Base-by-base conservation (phyloP, 2,888 invertebrate genomes). In the Drosophila kambysellisi region DNA sequence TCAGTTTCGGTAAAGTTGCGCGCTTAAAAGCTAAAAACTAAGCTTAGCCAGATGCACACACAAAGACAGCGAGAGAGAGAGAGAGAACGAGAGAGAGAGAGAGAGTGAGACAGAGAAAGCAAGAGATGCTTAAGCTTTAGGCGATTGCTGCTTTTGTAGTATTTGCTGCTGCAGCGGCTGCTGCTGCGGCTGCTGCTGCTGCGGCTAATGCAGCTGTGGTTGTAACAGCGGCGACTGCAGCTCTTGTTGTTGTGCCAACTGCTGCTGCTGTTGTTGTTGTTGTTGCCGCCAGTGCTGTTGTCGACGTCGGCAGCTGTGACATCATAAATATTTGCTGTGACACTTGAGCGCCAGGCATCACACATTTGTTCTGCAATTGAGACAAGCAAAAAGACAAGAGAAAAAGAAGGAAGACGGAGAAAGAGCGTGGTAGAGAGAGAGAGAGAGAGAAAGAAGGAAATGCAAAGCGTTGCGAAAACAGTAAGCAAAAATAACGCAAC, bases 281-380 rank as follows among this genome's bases (percentile, higher is more conserved):
- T 17, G 43, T 29, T 53, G 70, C 32, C 56, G 70, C 32, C 56
- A 60, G n/a, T 29, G 62, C 29, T 48, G 68, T 43, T 53, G 68
- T 51, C 29, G 70, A 60, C 30, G 64, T 63, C 29, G 79, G 74
- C 76, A 89, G 69, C 82, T 91, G 91, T 67, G 92, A 81, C 81
- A 91, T 92, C 88, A 92, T 88, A 89, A 92, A 92, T 81, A 92
- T 91, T 81, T 91, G 89, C 80, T 91, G 89, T 74, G 90, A 78
- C 79, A 88, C 88, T 81, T 91, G 90, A 79, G 81, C 84, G 82
- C 73, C 82, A 78, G 92, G 81, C 92, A 92, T 93, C 92, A 93
- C 92, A 93, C 93, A 92, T 92, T 92, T 90, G 93, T 93, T 92
- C 93, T 93, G 91, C 65, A 92, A 70, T 67, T 56, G 68, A 78